Percentiles rank a stretch among this genome's conserved stretches.
Conservation (phyloP, 92 coral and sea anemone genomes). For the Muricea muricata region DNA sequence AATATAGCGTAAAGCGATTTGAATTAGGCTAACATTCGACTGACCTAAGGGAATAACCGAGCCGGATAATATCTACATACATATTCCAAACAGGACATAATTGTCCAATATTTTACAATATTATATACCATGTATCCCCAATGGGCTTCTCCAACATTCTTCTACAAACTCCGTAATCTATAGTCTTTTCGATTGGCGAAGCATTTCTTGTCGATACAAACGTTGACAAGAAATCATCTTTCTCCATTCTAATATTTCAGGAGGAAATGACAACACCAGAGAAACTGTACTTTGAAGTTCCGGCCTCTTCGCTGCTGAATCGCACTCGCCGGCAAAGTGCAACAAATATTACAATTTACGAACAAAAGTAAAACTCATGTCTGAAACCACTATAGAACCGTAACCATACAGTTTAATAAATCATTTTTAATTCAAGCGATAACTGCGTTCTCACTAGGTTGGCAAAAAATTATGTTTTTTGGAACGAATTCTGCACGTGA, state of each 20-base stretch:
- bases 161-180: slow-evolving; percentile 33
- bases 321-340: no score
- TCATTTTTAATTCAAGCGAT: not conserved
- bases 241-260: not conserved
- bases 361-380: not conserved
- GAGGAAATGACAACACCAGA: not conserved
- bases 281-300: not conserved
- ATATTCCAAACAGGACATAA: not conserved
- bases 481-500: not conserved
- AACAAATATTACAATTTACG: no score
- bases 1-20: no score
- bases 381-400: not conserved
- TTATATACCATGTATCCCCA: not conserved
- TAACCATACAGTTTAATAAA: no score
- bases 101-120: not conserved
- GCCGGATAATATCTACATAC: no score
- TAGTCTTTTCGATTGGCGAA: not conserved
- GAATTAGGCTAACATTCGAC: no score
- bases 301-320: no score
- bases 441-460: not conserved
- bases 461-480: not conserved
- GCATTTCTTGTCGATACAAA: not conserved
- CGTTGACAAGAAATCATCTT: not conserved
- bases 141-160: slow-evolving; percentile 22
- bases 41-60: no score